Evolutionary conservation across 2,888 invertebrate genomes (phyloP), one percentile per base, ranked within the genome.

Genomic region (Watsonalla cultraria): DNA sequence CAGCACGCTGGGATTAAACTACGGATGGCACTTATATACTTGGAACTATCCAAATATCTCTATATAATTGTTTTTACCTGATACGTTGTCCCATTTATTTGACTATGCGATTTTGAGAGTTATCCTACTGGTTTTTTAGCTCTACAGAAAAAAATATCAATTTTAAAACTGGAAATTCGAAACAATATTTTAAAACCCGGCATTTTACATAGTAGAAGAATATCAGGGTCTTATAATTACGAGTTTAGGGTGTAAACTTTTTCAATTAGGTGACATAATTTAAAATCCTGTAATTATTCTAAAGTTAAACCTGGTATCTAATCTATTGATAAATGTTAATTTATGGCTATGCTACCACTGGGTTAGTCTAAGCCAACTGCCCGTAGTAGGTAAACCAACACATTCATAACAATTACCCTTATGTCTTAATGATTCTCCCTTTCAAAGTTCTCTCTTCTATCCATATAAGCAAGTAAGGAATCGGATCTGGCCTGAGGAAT

Each of bases 191-290:
- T 14, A 6, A 6, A 46, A 46, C 46, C 15, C 7, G 46, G 14
- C 63, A 64, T 74, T 64, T 70, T 74, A 76, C 68, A 72, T 70
- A 71, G 72, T 81, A 83, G 80, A 72, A 74, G 69, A 81, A 78
- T 72, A 85, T 81, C 86, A 86, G 86, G 85, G 86, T 86, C 78
- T 75, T 77, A 79, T 76, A 74, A 74, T 76, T 76, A 81, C 71
- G 73, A 79, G 75, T 77, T 76, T 76, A 80, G 74, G 68, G 65
- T 72, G 71, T 81, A 76, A 76, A 74, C 67, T 64, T 70, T 71
- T 75, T 81, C 72, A 78, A 80, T 78, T 78, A 84, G 72, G 66
- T 62, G 66, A 69, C 61, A 68, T 67, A 66, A 70, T 65, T 70
- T 64, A 63, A 66, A 67, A 68, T 65, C 62, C 65, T 63, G 59